phyloP scores from a whole-genome alignment of 2,113 vertebrate genomes.

The Ceyx melanurus region DNA sequence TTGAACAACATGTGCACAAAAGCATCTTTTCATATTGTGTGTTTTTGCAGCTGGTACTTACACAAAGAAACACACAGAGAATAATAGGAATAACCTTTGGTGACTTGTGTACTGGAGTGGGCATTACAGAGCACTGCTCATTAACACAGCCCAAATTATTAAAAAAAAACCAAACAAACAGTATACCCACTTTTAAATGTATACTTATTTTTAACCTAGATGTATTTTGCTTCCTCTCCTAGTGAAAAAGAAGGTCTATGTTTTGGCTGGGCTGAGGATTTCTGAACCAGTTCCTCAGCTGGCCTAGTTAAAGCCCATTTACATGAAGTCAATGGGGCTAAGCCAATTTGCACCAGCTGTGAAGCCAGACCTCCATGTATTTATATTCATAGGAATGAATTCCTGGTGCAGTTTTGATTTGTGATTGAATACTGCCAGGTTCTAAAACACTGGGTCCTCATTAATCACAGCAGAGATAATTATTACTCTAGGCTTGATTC shows the following conservation, averaged over 20 bases:
- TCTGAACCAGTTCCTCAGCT: slow-evolving; percentile 3
- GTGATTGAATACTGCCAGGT: background rate
- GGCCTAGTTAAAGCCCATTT: background rate
- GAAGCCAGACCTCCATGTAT: background rate
- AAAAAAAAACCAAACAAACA: background rate
- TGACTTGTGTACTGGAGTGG: background rate
- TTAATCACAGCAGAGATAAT: slow-evolving; percentile 33
- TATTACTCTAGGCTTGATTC: slow-evolving; percentile 5
- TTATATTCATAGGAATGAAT: slow-evolving; percentile 32
- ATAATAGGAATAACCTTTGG: background rate
- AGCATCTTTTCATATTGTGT: background rate
- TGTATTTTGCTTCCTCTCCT: background rate
- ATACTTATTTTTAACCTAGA: background rate
- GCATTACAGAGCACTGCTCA: background rate
- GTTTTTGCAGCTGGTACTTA: slow-evolving; percentile 20
- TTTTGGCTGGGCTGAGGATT: background rate
- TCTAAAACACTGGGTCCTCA: slow-evolving; percentile 14
- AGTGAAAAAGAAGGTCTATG: background rate
- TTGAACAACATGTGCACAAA: background rate
- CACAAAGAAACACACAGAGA: background rate
- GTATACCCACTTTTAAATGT: background rate
- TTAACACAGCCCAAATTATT: background rate
- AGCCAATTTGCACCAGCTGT: slow-evolving; percentile 35
- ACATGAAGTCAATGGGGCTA: slow-evolving; percentile 12
- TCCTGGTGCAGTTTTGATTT: slow-evolving; percentile 1